A percentile compares a stretch with the other conserved stretches of the same genome.
These are phyloP conservation scores for Campylomormyrus numenius DNA, from an alignment of 2,113 vertebrate species.

Conservation along the genomic window DNA sequence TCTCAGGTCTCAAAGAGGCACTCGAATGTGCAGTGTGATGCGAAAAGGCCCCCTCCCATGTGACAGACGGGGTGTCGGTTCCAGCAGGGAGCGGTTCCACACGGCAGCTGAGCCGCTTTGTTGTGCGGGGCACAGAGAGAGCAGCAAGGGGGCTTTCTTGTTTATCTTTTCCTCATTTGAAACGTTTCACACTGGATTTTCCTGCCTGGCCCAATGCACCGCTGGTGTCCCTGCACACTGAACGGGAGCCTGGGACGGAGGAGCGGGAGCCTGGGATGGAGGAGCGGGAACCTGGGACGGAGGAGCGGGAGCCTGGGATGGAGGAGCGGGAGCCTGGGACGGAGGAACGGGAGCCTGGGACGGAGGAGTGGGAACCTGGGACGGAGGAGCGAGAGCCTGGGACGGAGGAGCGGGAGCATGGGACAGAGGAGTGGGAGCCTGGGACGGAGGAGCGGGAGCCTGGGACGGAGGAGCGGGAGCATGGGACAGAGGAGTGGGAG, in stretches of 20 bases:
- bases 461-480: no score
- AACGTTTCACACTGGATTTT: neutral
- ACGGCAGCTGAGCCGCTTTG: neutral
- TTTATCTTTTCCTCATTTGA: neutral
- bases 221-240: neutral
- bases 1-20: neutral
- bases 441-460: neutral
- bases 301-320: no score
- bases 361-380: no score
- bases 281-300: no score
- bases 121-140: neutral
- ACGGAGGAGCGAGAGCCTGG: no score
- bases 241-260: neutral
- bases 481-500: no score
- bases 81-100: neutral
- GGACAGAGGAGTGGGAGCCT: no score
- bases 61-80: neutral
- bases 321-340: neutral
- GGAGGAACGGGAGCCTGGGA: no score
- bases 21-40: neutral
- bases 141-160: neutral
- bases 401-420: no score
- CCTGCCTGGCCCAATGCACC: neutral
- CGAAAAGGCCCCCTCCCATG: neutral
- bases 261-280: no score